These are phyloP conservation scores for Lordiphosa fenestrarum DNA, from an alignment of 2,888 invertebrate genomes.

Conservation along the genomic window DNA sequence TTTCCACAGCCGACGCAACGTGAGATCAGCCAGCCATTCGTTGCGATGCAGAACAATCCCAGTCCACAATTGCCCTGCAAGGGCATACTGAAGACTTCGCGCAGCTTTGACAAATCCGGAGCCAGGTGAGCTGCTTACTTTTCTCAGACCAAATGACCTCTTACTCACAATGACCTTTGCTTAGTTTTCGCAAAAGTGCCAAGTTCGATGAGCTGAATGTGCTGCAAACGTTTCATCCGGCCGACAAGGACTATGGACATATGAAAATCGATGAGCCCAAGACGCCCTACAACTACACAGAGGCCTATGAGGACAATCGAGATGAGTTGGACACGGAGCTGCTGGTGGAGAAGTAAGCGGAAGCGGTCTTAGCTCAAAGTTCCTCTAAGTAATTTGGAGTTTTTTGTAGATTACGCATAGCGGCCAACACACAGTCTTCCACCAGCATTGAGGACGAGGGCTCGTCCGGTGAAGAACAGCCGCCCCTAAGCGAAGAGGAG, in stretches of 20 bases:
- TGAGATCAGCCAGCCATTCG: constrained; percentile 4
- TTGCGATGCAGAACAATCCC: constrained; percentile 78
- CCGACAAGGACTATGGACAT: constrained; percentile 99
- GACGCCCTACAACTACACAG: constrained; percentile 89
- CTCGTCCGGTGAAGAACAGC: constrained; percentile 83
- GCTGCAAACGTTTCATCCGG: constrained; percentile 97
- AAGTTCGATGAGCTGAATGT: constrained; percentile 99
- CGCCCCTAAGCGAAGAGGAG: constrained; percentile 83
- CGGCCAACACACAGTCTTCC: constrained; percentile 79
- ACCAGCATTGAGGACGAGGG: constrained; percentile 81
- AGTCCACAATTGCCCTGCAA: constrained; percentile 82
- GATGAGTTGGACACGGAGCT: constrained; percentile 86
- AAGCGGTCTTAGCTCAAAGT: neutral
- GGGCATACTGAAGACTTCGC: constrained; percentile 95
- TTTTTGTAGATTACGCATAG: constrained; percentile 74
- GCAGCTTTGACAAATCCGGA: constrained; percentile 89
- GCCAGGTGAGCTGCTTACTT: too few relatives aligned
- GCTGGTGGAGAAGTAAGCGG: constrained; percentile 86
- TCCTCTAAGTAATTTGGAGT: neutral
- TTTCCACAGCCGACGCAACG: constrained; percentile 21
- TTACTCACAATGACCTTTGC: neutral
- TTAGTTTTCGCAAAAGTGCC: constrained; percentile 83
- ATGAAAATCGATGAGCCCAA: constrained; percentile 99
- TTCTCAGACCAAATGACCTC: constrained; percentile 1
- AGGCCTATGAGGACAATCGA: constrained; percentile 82